Conservation (phyloP, 2,797 vertebrate species). For the Gymnothorax javanicus region DNA sequence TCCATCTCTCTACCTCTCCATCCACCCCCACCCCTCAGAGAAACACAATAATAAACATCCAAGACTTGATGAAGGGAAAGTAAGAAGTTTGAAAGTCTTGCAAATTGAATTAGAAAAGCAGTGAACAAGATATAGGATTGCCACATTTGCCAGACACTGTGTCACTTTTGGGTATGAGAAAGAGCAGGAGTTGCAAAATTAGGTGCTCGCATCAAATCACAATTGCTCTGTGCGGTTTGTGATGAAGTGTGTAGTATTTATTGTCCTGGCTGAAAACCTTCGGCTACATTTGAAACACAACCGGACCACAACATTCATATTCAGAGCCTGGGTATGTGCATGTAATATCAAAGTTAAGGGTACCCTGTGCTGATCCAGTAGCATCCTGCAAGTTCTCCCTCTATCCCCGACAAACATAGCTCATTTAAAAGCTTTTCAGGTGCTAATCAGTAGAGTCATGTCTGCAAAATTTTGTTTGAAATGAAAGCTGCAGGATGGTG, state of each 20-base stretch:
- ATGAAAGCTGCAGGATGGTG: no score
- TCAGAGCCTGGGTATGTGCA: not conserved
- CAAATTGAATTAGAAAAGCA: conserved; percentile 44
- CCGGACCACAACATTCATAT: not conserved
- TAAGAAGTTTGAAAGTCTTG: conserved; percentile 32
- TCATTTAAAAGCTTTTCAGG: no score
- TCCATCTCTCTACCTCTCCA: conserved; percentile 49
- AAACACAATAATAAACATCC: conserved; percentile 58
- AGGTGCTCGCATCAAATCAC: not conserved
- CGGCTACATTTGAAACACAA: not conserved
- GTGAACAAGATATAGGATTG: not conserved
- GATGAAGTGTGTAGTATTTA: not conserved
- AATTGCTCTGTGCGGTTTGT: not conserved
- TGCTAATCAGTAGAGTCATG: no score
- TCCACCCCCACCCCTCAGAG: conserved; percentile 58
- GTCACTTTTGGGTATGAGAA: not conserved
- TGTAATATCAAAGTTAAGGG: not conserved
- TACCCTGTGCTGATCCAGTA: no score
- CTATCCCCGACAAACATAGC: no score
- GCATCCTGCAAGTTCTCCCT: no score
- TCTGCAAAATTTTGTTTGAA: no score
- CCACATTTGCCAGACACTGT: not conserved
- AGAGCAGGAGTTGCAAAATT: not conserved
- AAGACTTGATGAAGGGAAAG: conserved; percentile 43
- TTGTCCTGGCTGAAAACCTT: not conserved